Conservation (phyloP, 2,797 vertebrate genomes). For the Neosilurus mollespiculum region DNA sequence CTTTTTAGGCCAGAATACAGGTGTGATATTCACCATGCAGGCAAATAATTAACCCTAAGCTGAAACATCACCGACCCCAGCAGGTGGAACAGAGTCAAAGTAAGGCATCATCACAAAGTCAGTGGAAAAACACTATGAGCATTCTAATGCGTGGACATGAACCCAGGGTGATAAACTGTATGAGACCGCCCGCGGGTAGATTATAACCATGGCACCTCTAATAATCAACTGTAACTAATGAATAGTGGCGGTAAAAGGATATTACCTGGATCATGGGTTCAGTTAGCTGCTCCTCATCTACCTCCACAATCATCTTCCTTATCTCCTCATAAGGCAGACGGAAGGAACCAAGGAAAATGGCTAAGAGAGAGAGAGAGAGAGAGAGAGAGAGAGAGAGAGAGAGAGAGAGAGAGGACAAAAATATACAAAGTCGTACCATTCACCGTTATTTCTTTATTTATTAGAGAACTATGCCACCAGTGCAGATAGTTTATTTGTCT, state of each 20-base stretch:
- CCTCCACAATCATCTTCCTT: constrained; percentile 86
- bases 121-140: background rate
- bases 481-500: background rate
- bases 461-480: background rate
- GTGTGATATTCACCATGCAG: background rate
- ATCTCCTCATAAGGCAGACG: constrained; percentile 95
- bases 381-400: background rate
- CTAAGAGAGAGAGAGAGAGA: constrained; percentile 62
- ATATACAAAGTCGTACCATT: background rate
- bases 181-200: background rate
- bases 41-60: background rate
- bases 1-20: background rate
- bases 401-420: background rate
- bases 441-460: background rate
- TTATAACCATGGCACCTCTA: background rate
- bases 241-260: background rate
- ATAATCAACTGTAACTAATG: background rate
- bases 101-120: background rate
- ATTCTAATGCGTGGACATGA: background rate
- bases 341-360: constrained; percentile 95
- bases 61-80: background rate
- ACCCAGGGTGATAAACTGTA: background rate
- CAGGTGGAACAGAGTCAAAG: background rate
- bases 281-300: constrained; percentile 90
- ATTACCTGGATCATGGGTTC: constrained; percentile 96